Evolutionary conservation across 1,140 invertebrate species (phyloP), one percentile per base, ranked within the genome.

Genomic region (Caenorhabditis remanei): DNA sequence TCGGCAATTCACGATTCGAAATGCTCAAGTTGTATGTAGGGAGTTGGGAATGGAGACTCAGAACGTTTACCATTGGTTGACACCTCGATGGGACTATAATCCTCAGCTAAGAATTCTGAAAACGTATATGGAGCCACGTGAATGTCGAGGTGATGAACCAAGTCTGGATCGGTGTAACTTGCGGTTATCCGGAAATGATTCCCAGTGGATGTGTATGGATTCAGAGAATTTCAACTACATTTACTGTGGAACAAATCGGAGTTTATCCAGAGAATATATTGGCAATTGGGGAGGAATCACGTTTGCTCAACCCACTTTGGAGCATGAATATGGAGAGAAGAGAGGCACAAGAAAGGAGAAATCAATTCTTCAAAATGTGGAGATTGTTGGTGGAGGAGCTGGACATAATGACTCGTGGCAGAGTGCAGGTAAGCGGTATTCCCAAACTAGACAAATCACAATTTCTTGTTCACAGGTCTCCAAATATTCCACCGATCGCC

Each of bases 281-380:
- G 95, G 96, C 67, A 97, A 98, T 93, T 99, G 98, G 98, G 98
- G 98, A 63, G 98, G 98, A 43, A 95, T 99, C 86, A 93, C 97
- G 65, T 98, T 99, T 93, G 95, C 97, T 9, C 95, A 96, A 91
- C 95, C 95, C 32, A 95, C 96, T 90, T 97, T 98, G 92, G 97
- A 99, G 92, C 95, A 90, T 19, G 71, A 61, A 41, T 71, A 85
- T 40, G 86, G 71, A n/a, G 71, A 79, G 86, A 63, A 24, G 41
- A 55, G 63, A 16, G 87, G 87, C 2, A n/a, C 8, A 48, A 46
- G 41, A 50, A 85, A 85, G 65, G 92, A 92, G 46, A 91, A 91
- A 91, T 97, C 96, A 21, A 93, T 95, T 0, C 89, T 99, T 79
- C 95, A 96, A 91, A 96, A 95, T 91, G 95, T 98, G 0, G 95